Percentiles rank a stretch among this genome's conserved stretches.
Conservation (phyloP, 2,888 invertebrate species). For the Diarsia dahlii region DNA sequence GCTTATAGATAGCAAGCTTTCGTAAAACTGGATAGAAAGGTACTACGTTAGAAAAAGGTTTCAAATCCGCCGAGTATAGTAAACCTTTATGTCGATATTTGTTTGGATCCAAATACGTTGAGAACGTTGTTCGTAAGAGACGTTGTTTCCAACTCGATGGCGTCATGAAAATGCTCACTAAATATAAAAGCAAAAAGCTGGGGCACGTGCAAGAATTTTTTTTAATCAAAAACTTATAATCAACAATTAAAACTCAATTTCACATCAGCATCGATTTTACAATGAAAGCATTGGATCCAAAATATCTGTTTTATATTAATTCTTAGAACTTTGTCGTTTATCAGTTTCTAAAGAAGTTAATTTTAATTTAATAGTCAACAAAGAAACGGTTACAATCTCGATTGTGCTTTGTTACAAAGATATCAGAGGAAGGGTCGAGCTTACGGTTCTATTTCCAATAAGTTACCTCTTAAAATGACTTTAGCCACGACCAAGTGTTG, state of each 20-base stretch:
- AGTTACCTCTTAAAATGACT: slow-evolving; percentile 17
- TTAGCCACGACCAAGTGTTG: slow-evolving; percentile 1
- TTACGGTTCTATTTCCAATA: slow-evolving; percentile 33
- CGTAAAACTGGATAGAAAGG: slow-evolving; percentile 13
- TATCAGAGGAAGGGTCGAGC: slow-evolving; percentile 33
- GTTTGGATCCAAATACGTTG: slow-evolving; percentile 12
- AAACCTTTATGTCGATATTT: slow-evolving; percentile 41
- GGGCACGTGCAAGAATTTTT: neutral
- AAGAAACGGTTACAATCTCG: slow-evolving; percentile 22
- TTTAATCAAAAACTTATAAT: slow-evolving; percentile 15
- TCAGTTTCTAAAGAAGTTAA: slow-evolving; percentile 21
- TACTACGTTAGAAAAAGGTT: slow-evolving; percentile 32
- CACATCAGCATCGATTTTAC: slow-evolving; percentile 9
- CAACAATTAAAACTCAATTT: slow-evolving; percentile 25
- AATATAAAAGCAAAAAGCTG: slow-evolving; percentile 13
- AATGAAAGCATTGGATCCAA: slow-evolving; percentile 1
- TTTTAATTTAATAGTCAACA: slow-evolving; percentile 42
- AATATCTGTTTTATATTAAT: slow-evolving; percentile 25
- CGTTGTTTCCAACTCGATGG: neutral
- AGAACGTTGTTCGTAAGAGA: slow-evolving; percentile 19
- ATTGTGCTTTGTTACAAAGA: slow-evolving; percentile 35
- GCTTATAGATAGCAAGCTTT: slow-evolving; percentile 40
- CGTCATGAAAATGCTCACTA: neutral
- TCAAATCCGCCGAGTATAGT: slow-evolving; percentile 30
- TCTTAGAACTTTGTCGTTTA: slow-evolving; percentile 18